Percentiles rank a stretch among this genome's conserved stretches.
These are phyloP conservation scores for Cheilosia urbana DNA, from an alignment of 2,888 invertebrate genomes.

Conservation along the genomic window DNA sequence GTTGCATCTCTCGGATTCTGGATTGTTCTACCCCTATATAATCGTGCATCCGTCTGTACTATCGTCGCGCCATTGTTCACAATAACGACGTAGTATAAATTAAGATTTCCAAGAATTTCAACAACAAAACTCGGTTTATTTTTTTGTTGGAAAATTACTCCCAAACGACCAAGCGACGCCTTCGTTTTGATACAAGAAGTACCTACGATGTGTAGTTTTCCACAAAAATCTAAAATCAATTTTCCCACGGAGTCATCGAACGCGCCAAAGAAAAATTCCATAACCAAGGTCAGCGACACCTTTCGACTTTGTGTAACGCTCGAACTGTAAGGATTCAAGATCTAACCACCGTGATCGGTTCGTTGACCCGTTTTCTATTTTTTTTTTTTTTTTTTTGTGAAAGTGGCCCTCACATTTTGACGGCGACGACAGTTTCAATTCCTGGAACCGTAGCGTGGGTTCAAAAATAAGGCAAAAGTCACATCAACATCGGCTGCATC, in stretches of 20 bases:
- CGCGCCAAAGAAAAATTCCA: slow-evolving; percentile 31
- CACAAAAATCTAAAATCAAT: background rate
- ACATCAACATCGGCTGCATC: slow-evolving; percentile 41
- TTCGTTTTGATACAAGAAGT: background rate
- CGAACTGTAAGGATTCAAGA: slow-evolving; percentile 29
- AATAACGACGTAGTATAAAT: too few species aligned
- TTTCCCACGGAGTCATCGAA: slow-evolving; percentile 54
- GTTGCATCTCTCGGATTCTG: too few species aligned
- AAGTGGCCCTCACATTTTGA: slow-evolving; percentile 32
- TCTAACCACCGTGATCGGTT: slow-evolving; percentile 48
- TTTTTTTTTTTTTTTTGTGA: slow-evolving; percentile 14
- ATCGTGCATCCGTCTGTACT: too few species aligned
- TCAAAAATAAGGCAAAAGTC: slow-evolving; percentile 48
- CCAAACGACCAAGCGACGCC: slow-evolving; percentile 11
- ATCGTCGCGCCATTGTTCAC: too few species aligned
- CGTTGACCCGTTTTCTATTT: slow-evolving; percentile 31
- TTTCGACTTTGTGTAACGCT: background rate
- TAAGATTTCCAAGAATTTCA: too few species aligned
- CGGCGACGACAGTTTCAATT: slow-evolving; percentile 6
- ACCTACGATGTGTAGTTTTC: background rate
- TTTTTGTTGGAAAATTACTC: slow-evolving; percentile 7
- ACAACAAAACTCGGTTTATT: too few species aligned
- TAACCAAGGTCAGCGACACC: slow-evolving; percentile 39
- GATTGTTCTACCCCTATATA: too few species aligned
- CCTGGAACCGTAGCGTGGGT: slow-evolving; percentile 51